phyloP scores from a whole-genome alignment of 2,113 vertebrate species.

The Otolemur garnettii region DNA sequence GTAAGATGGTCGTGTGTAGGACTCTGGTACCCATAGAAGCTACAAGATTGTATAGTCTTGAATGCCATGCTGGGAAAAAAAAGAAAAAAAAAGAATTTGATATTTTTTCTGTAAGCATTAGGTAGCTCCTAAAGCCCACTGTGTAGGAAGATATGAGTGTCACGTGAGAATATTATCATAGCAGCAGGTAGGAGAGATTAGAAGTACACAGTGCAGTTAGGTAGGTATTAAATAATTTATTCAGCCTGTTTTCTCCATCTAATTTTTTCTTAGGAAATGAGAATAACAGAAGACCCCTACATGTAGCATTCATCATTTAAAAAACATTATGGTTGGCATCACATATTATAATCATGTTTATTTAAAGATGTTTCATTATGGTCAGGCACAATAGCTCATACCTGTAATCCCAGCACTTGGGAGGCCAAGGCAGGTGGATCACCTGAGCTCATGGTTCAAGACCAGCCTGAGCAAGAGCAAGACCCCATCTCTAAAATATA shows the following conservation, averaged over 20 bases:
- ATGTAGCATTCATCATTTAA: background rate
- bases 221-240: background rate
- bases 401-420: too few relatives aligned
- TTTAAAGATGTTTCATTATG: background rate
- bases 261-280: background rate
- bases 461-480: too few relatives aligned
- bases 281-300: background rate
- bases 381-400: too few relatives aligned
- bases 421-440: too few relatives aligned
- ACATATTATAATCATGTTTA: background rate
- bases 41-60: background rate
- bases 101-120: background rate
- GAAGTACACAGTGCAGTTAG: background rate
- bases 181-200: background rate
- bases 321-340: background rate
- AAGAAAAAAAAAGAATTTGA: background rate
- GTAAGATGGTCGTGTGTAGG: background rate
- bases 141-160: background rate
- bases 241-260: background rate
- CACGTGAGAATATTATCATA: background rate
- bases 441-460: too few relatives aligned
- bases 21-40: background rate
- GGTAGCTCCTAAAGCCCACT: background rate
- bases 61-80: background rate
- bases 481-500: too few relatives aligned